A percentile compares a stretch with the other conserved stretches of the same genome.
Conservation (phyloP, 2,888 invertebrate species). For the Atrina japonica region DNA sequence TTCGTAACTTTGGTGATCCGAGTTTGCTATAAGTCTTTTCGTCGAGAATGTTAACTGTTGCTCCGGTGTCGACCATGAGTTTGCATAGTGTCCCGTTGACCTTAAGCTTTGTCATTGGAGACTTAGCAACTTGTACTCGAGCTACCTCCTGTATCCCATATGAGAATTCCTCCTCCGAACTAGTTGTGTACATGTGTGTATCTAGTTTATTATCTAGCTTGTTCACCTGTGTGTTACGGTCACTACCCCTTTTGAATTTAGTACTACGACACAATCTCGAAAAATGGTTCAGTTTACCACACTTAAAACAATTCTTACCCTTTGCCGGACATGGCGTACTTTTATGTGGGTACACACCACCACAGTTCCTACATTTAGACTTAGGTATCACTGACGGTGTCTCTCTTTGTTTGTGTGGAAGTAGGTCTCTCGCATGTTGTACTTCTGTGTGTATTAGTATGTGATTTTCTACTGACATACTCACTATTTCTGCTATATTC, state of each 20-base stretch:
- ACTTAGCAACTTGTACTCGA: too few relatives aligned
- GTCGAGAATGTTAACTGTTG: not conserved
- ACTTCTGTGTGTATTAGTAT: not conserved
- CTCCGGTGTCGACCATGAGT: too few relatives aligned
- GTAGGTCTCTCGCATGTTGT: not conserved
- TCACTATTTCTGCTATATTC: too few relatives aligned
- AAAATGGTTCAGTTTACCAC: conserved; percentile 28
- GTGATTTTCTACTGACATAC: too few relatives aligned
- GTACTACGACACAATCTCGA: not conserved
- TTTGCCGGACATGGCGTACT: conserved; percentile 29
- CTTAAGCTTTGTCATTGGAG: too few relatives aligned
- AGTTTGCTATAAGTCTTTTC: not conserved
- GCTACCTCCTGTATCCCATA: not conserved
- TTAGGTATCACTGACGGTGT: not conserved
- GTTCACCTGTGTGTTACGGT: not conserved
- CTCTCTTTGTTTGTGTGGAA: conserved; percentile 3
- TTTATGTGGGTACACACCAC: conserved; percentile 21
- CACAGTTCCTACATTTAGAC: conserved; percentile 28
- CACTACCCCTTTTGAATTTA: too few relatives aligned
- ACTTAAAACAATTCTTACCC: conserved; percentile 16
- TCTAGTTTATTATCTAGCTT: conserved; percentile 25
- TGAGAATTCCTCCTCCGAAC: not conserved
- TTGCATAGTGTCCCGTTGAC: too few relatives aligned
- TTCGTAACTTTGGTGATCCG: too few relatives aligned
- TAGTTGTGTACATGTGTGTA: too few relatives aligned